Percentiles rank a stretch among this genome's conserved stretches.
Evolutionary conservation across 2,888 invertebrate genomes (phyloP).

Genomic region (Platycnemis pennipes): DNA sequence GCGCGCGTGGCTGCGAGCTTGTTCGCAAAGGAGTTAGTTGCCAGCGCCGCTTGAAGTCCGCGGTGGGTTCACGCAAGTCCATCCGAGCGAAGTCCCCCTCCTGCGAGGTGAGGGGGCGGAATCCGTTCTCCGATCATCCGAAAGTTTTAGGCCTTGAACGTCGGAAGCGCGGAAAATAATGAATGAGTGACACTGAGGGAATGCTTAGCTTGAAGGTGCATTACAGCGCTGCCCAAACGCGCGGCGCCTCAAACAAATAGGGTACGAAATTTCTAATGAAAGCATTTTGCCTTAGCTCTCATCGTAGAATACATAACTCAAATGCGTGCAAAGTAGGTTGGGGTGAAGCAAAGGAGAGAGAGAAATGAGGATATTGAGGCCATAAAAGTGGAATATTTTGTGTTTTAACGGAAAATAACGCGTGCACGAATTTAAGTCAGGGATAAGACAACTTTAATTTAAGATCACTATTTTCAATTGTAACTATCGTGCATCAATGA

Average conservation of each 20-base stretch:
- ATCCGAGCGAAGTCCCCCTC: not conserved
- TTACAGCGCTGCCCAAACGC: not conserved
- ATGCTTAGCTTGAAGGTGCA: not conserved
- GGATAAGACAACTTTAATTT: too few species aligned
- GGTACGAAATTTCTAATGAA: not conserved
- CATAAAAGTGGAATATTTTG: too few species aligned
- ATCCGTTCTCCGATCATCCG: slow-evolving; percentile 17
- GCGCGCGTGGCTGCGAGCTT: slow-evolving; percentile 22
- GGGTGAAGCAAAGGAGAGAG: too few species aligned
- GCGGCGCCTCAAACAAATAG: not conserved
- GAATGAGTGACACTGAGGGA: not conserved
- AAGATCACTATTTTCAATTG: too few species aligned
- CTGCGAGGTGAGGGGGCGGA: not conserved
- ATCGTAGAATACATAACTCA: too few species aligned
- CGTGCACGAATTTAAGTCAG: too few species aligned
- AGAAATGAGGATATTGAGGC: too few species aligned
- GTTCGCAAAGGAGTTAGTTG: not conserved
- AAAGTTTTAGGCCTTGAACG: not conserved
- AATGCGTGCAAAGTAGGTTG: too few species aligned
- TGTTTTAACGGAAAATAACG: too few species aligned
- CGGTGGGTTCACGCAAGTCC: not conserved
- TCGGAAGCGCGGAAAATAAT: not conserved
- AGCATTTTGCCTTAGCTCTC: not conserved
- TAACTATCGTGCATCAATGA: too few species aligned
- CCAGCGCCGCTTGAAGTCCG: not conserved